A percentile compares a stretch with the other conserved stretches of the same genome.
Evolutionary conservation across 2,888 invertebrate genomes (phyloP).

Genomic region (Clepsis dumicolana): DNA sequence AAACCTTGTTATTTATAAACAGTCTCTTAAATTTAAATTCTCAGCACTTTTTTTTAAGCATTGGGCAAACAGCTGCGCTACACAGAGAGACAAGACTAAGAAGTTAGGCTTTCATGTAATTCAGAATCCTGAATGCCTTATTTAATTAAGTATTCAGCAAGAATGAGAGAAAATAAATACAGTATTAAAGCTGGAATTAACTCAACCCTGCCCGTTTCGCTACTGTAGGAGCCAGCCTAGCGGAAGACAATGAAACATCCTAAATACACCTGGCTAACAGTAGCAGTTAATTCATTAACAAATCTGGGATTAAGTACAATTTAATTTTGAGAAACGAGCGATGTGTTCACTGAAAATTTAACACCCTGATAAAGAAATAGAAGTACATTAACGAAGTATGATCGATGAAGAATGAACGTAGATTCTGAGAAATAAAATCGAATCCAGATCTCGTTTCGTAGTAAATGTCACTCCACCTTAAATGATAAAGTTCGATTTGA

Average conservation of each 20-base stretch:
- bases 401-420: not conserved
- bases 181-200: conserved; percentile 30
- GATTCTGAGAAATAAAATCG: not conserved
- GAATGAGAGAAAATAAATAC: conserved; percentile 36
- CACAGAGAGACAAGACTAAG: not conserved
- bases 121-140: conserved; percentile 5
- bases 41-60: not conserved
- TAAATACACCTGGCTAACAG: conserved; percentile 32
- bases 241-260: conserved; percentile 18
- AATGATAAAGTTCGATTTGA: not conserved
- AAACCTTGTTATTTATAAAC: too few relatives aligned
- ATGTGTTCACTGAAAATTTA: not conserved
- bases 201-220: conserved; percentile 16
- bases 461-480: not conserved
- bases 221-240: conserved; percentile 15
- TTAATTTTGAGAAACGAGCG: not conserved
- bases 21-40: not conserved
- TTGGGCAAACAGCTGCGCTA: not conserved
- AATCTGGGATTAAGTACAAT: not conserved
- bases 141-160: conserved; percentile 32
- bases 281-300: not conserved
- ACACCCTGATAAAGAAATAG: not conserved
- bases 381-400: not conserved
- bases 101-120: not conserved
- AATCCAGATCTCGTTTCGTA: not conserved